Evolutionary conservation across 2,888 invertebrate species (phyloP).

Genomic region (Brenthis hecate): DNA sequence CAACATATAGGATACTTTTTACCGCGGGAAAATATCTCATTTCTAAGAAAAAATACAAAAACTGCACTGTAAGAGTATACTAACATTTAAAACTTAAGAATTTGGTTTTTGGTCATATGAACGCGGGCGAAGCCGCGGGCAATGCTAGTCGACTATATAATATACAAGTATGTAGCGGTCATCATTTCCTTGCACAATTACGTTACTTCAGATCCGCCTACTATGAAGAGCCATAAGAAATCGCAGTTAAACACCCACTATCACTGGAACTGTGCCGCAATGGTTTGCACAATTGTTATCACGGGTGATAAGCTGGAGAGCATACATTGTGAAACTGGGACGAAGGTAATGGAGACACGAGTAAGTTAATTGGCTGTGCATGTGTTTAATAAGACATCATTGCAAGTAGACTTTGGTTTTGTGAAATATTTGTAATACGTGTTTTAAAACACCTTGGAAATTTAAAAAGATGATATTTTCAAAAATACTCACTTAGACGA

Average conservation of each 20-base stretch:
- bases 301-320: constrained; percentile 47
- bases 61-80: no score
- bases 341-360: constrained; percentile 42
- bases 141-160: no score
- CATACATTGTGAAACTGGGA: constrained; percentile 46
- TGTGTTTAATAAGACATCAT: constrained; percentile 24
- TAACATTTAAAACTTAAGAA: no score
- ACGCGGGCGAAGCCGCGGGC: no score
- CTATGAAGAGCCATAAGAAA: constrained; percentile 24
- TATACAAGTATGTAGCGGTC: constrained; percentile 1
- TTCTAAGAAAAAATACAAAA: no score
- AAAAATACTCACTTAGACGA: no score
- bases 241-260: constrained; percentile 34
- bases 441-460: no score
- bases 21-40: no score
- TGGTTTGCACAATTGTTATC: constrained; percentile 47
- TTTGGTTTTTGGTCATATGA: no score
- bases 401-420: not conserved
- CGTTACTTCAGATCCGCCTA: constrained; percentile 23
- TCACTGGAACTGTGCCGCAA: constrained; percentile 28
- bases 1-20: no score
- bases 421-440: no score
- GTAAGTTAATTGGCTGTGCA: constrained; percentile 32
- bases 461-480: no score
- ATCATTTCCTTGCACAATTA: constrained; percentile 8